Conservation (phyloP, 1,140 invertebrate species). For the Calycopis cecrops region DNA sequence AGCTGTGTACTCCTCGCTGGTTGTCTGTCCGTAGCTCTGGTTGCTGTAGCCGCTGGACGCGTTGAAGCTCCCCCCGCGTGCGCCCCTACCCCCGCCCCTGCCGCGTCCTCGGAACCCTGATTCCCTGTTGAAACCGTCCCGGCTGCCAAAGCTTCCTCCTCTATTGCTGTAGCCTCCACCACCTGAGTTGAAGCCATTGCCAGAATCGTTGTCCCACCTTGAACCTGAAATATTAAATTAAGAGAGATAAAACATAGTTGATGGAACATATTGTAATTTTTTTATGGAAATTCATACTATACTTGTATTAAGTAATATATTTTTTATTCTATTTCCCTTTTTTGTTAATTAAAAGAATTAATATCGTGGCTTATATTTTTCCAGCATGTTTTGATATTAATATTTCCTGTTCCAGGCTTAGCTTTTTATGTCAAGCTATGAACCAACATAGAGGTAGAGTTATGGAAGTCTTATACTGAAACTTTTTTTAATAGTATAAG, state of each 20-base stretch:
- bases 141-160: conserved; percentile 24
- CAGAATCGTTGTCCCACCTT: conserved; percentile 38
- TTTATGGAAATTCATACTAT: neutral
- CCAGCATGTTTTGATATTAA: too few relatives aligned
- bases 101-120: too few relatives aligned
- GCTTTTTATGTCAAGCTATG: too few relatives aligned
- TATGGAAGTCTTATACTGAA: too few relatives aligned
- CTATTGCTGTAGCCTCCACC: conserved; percentile 16
- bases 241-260: too few relatives aligned
- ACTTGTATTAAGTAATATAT: too few relatives aligned
- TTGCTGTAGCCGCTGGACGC: conserved; percentile 19
- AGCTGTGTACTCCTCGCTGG: conserved; percentile 28
- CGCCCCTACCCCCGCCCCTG: conserved; percentile 23
- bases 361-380: too few relatives aligned
- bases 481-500: too few relatives aligned
- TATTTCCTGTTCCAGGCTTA: too few relatives aligned
- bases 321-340: too few relatives aligned
- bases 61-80: conserved; percentile 21
- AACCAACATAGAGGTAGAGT: too few relatives aligned
- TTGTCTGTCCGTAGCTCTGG: conserved; percentile 22
- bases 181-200: conserved; percentile 17
- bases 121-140: conserved; percentile 19
- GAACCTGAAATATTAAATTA: conserved; percentile 26
- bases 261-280: neutral
- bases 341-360: too few relatives aligned